Evolutionary conservation across 2,888 invertebrate species (phyloP), one percentile per base, ranked within the genome.

Genomic region (Chrysolina haemoptera): DNA sequence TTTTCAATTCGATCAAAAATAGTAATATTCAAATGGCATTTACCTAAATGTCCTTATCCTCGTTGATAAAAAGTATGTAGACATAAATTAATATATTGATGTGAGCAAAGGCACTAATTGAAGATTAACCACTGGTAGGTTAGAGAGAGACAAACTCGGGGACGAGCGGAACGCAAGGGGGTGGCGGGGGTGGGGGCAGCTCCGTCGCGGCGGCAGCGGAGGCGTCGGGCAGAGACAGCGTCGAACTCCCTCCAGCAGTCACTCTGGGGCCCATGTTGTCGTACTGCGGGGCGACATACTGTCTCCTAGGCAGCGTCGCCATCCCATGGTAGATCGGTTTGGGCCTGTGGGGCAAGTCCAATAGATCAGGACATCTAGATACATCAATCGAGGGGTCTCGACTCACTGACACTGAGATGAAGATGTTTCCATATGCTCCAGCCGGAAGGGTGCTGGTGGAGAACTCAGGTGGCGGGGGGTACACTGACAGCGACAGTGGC

Each of bases 231-330:
- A 96, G 90, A 40, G 96, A 96, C 86, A 96, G 92, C 35, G 94
- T 95, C 10, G 96, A 96, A 86, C 95, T 95, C 64, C 96, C 96
- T 77, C 95, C 95, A 46, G 96, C 96, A 11, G 96, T 96, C 68
- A 96, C 95, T 78, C 96, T 91, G 68, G 96, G 94, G 9, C 96
- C 96, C 94, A 96, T 95, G 88, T 96, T 96, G 89, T 97, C 96
- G 87, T 96, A 96, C 85, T 89, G 90, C 83, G 85, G 87, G 87
- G 76, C 64, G 73, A 86, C 82, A 76, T 86, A 71, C 14, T 84
- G 87, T 74, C 89, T 85, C 82, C 85, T 86, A 75, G 85, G 89
- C 84, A 85, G 85, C 83, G 86, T 89, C 80, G 84, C 89, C 88
- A 86, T 87, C 69, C 85, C 88, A 82, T 86, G 88, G 82, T 88